phyloP scores from a whole-genome alignment of 2,888 invertebrate genomes.

The Petrolisthes cinctipes region DNA sequence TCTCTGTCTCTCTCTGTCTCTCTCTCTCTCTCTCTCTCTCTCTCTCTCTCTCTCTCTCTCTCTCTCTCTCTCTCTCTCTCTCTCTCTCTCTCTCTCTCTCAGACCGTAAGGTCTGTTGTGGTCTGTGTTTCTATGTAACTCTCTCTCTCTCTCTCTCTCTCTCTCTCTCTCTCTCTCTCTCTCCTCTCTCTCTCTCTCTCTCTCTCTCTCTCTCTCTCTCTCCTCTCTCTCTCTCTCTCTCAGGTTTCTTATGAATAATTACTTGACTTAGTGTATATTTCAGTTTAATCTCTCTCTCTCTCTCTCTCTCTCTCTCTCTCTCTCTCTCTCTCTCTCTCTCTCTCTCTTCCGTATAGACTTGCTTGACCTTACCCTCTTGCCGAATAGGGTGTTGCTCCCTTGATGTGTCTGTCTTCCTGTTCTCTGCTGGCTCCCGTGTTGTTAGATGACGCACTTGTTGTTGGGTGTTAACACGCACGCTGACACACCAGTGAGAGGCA shows the following conservation, averaged over 20 bases:
- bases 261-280: not conserved
- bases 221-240: not conserved
- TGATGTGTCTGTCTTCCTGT: no score
- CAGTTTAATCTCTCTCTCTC: not conserved
- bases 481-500: no score
- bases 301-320: no score
- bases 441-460: no score
- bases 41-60: constrained; percentile 5
- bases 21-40: not conserved
- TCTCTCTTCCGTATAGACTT: not conserved
- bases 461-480: no score
- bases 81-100: constrained; percentile 9
- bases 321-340: no score
- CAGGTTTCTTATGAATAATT: not conserved
- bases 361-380: no score
- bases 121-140: constrained; percentile 10
- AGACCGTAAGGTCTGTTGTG: not conserved
- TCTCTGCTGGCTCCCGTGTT: no score
- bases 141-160: constrained; percentile 28
- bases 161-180: constrained; percentile 4
- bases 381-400: no score
- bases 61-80: constrained; percentile 15
- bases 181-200: not conserved
- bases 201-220: not conserved
- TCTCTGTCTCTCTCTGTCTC: constrained; percentile 15